Base-by-base conservation (phyloP, 2,113 vertebrate species). In the Oceanodroma tethys region DNA sequence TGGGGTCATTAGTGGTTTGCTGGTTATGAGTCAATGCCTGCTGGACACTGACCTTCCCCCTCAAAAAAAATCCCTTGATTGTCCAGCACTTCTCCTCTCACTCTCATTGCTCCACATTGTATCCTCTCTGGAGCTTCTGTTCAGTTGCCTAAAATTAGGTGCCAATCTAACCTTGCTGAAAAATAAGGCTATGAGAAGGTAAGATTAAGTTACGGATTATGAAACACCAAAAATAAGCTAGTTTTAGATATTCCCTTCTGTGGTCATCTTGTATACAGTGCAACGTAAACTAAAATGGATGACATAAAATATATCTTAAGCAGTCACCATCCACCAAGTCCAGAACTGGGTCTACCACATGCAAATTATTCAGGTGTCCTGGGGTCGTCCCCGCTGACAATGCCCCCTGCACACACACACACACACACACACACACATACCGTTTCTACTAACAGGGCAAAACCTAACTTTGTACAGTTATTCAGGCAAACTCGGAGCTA, bases 1-100 rank as follows among this genome's bases (percentile, higher is more conserved):
- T 4, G 29, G 43, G 17, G 13, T 7, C 6, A 0, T 63, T 11
- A 21, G 38, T 14, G 47, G 7, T 45, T 53, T 1, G 1, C 30
- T 48, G 23, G 7, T 32, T 36, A 25, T 60, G 32, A 52, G 26
- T 38, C 36, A 38, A 3, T 3, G 16, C 17, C 59, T 70, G 32
- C 20, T 66, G 65, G n/a, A 52, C 70, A 43, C 7, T 9, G 17
- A 21, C 19, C 18, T 40, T 12, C 13, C 40, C 3, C 8, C 30
- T 20, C 8, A 4, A 5, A 34, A 34, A 32, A 30, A 40, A 10
- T 6, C 38, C 47, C 5, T 0, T 9, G 9, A 40, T 70, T 40
- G 16, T 47, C 30, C 53, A 40, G 48, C 15, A 16, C 12, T n/a
- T 16, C 43, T 48, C 13, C 36, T 52, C 45, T 68, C 32, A 4